Percentiles rank a stretch among this genome's conserved stretches.
These are phyloP conservation scores for Oxyruncus cristatus DNA, from an alignment of 2,113 vertebrate species.

Conservation along the genomic window DNA sequence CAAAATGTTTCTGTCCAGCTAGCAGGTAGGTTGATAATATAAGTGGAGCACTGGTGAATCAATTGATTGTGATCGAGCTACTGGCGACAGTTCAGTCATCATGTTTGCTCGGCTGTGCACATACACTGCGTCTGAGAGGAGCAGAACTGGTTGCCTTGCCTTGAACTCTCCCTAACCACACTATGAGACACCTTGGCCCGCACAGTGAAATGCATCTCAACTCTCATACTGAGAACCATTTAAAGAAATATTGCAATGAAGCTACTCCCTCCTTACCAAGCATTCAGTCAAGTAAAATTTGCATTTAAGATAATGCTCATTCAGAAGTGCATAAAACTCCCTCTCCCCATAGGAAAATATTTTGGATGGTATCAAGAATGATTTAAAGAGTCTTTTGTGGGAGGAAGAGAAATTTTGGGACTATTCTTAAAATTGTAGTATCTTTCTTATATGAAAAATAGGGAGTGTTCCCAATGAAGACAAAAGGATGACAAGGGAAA, in stretches of 20 bases:
- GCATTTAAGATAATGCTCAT: neutral
- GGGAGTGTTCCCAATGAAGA: neutral
- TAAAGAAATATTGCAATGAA: neutral
- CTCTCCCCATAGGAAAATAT: neutral
- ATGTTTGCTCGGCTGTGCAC: fast-evolving
- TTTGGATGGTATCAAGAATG: neutral
- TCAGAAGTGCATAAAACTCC: neutral
- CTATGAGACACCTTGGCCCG: fast-evolving
- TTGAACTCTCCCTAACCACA: neutral
- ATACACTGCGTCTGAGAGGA: fast-evolving
- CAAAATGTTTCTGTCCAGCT: neutral
- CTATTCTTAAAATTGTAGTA: neutral
- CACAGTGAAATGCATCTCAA: neutral
- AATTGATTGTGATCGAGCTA: neutral
- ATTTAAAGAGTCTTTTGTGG: neutral
- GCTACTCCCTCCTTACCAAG: neutral
- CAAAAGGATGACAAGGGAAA: neutral
- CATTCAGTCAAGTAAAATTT: neutral
- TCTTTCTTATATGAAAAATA: neutral
- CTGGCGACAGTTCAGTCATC: fast-evolving
- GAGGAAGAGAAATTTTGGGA: neutral
- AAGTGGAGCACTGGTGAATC: neutral
- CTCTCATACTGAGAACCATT: neutral
- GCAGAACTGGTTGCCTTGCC: neutral
- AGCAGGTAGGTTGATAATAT: neutral